Percentiles rank a stretch among this genome's conserved stretches.
These are phyloP conservation scores for Trachops cirrhosus DNA, from an alignment of 2,797 vertebrate species.

Conservation along the genomic window DNA sequence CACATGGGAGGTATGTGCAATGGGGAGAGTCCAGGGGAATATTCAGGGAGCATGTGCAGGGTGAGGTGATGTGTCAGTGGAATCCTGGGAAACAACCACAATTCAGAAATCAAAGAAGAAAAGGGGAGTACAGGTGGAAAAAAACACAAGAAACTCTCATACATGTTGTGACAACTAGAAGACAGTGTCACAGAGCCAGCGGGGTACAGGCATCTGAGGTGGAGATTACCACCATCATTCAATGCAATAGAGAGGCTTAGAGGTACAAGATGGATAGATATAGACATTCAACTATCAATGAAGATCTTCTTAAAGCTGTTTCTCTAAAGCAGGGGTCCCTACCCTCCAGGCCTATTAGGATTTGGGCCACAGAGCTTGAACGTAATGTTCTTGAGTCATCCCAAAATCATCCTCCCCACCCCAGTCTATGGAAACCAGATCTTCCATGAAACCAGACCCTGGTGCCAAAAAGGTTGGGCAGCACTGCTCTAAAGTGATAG, in stretches of 20 bases:
- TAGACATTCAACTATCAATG: neutral
- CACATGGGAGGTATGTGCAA: rapidly evolving
- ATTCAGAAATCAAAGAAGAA: neutral
- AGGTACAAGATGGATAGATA: neutral
- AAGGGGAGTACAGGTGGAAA: neutral
- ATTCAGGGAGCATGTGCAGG: neutral
- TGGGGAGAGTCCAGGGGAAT: neutral
- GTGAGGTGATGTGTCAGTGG: neutral
- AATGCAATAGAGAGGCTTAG: no score
- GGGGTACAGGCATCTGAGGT: neutral
- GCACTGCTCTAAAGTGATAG: neutral
- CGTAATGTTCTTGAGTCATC: no score
- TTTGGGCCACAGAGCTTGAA: no score
- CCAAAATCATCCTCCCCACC: no score
- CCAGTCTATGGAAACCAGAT: no score
- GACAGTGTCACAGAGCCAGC: neutral
- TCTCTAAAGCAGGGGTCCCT: neutral
- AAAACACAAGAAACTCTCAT: neutral
- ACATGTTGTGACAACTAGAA: rapidly evolving
- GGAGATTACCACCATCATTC: no score
- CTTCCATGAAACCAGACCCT: no score
- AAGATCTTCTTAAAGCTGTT: neutral
- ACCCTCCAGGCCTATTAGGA: no score
- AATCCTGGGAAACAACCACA: neutral
- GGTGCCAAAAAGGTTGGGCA: neutral